These are phyloP conservation scores for Platichthys stellatus DNA, from an alignment of 2,113 vertebrate genomes.

Conservation along the genomic window DNA sequence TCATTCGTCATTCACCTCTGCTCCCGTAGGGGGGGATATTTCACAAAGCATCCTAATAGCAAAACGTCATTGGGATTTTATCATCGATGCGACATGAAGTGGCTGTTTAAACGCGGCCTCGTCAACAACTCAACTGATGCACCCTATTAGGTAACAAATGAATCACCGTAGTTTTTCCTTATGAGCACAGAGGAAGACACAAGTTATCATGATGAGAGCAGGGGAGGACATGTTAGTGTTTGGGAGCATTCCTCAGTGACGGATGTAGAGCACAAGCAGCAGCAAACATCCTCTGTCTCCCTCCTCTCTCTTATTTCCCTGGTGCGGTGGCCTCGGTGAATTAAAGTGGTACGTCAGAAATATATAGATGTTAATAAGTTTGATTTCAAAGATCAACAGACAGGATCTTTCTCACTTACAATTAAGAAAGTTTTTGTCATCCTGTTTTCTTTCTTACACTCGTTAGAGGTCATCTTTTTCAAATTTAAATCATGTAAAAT, in stretches of 20 bases:
- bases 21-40: slow-evolving; percentile 1
- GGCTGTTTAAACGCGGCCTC: neutral
- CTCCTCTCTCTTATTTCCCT: slow-evolving; percentile 6
- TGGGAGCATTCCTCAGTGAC: slow-evolving; percentile 75
- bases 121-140: neutral
- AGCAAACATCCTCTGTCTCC: slow-evolving; percentile 35
- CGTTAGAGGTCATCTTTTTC: too few relatives aligned
- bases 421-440: neutral
- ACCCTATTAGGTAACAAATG: slow-evolving; percentile 23
- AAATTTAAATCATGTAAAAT: neutral
- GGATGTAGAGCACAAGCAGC: slow-evolving; percentile 50
- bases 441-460: neutral
- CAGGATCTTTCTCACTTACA: too few relatives aligned
- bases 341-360: neutral
- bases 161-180: slow-evolving; percentile 19
- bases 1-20: slow-evolving; percentile 8
- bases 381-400: neutral
- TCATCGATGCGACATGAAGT: neutral
- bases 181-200: slow-evolving; percentile 27
- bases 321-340: neutral
- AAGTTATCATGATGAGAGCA: slow-evolving; percentile 59
- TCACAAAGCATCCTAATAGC: neutral
- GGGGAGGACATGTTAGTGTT: slow-evolving; percentile 78
- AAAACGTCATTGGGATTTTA: slow-evolving; percentile 4
- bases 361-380: neutral